These are phyloP conservation scores for Nephrocerus scutellatus DNA, from an alignment of 2,888 invertebrate species.

Conservation along the genomic window DNA sequence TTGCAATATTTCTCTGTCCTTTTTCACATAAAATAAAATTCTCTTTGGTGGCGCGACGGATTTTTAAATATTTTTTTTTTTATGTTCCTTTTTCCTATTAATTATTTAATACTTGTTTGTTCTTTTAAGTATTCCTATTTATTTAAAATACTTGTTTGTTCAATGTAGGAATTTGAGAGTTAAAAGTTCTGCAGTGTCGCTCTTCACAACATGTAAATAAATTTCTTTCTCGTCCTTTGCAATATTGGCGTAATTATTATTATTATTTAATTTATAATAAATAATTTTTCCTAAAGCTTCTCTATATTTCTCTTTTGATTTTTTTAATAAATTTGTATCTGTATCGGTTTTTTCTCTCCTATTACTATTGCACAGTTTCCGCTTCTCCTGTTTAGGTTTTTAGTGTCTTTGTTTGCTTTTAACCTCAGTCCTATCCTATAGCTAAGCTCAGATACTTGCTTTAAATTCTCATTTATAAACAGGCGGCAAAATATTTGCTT, in stretches of 20 bases:
- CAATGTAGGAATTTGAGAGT: too few relatives aligned
- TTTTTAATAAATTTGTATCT: conserved; percentile 8
- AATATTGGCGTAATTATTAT: conserved; percentile 18
- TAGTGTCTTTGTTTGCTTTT: background rate
- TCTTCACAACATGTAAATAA: too few relatives aligned
- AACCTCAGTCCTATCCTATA: too few relatives aligned
- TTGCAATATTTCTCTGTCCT: too few relatives aligned
- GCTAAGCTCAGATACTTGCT: too few relatives aligned
- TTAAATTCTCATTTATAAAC: too few relatives aligned
- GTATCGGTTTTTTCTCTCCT: conserved; percentile 5
- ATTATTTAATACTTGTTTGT: too few relatives aligned
- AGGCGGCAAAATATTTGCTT: too few relatives aligned
- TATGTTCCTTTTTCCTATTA: too few relatives aligned
- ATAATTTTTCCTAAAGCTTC: background rate
- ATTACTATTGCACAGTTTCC: conserved; percentile 20
- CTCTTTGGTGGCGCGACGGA: conserved; percentile 25
- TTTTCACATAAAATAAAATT: conserved; percentile 16
- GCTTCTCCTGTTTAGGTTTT: conserved; percentile 20
- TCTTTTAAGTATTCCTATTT: too few relatives aligned
- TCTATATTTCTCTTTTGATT: conserved; percentile 13
- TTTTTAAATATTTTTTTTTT: too few relatives aligned
- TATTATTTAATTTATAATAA: conserved; percentile 4
- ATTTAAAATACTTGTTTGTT: conserved; percentile 14
- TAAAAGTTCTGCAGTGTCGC: too few relatives aligned
- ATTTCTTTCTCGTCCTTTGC: conserved; percentile 14